phyloP scores from a whole-genome alignment of 92 coral and sea anemone species.

The Plumapathes pennacea region DNA sequence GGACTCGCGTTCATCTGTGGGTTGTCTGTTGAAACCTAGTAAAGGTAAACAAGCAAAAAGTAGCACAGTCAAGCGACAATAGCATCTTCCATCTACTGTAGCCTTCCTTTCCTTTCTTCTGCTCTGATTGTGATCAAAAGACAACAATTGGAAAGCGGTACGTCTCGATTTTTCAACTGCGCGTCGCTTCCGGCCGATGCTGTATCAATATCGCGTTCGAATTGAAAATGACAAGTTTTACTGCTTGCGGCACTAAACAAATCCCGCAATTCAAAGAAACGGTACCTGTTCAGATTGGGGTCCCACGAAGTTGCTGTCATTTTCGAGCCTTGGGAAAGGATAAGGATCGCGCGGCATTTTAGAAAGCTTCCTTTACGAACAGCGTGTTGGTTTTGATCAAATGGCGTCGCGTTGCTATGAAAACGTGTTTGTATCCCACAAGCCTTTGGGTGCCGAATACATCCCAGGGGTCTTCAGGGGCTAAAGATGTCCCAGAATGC shows the following conservation, averaged over 20 bases:
- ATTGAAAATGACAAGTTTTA: too few species aligned
- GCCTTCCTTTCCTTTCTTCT: too few species aligned
- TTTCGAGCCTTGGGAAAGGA: conserved; percentile 94
- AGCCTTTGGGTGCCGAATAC: not conserved
- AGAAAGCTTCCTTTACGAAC: not conserved
- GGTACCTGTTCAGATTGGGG: conserved; percentile 70
- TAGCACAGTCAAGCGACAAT: not conserved
- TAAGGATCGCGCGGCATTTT: conserved; percentile 97
- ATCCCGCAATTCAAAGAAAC: too few species aligned
- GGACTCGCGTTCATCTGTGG: conserved; percentile 8
- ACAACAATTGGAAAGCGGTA: too few species aligned
- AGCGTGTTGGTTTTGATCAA: not conserved
- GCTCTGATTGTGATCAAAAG: too few species aligned
- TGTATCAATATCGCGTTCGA: too few species aligned
- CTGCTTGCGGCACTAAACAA: too few species aligned
- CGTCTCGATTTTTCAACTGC: too few species aligned
- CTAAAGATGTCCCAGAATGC: too few species aligned
- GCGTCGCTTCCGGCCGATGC: too few species aligned
- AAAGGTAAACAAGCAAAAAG: not conserved
- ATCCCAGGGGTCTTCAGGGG: too few species aligned
- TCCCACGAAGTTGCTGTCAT: conserved; percentile 84
- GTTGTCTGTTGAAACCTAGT: conserved; percentile 21
- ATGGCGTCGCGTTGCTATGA: not conserved
- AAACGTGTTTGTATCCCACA: conserved; percentile 3
- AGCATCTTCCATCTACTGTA: too few species aligned